Evolutionary conservation across 2,113 vertebrate species (phyloP).

Genomic region (Chionis minor): DNA sequence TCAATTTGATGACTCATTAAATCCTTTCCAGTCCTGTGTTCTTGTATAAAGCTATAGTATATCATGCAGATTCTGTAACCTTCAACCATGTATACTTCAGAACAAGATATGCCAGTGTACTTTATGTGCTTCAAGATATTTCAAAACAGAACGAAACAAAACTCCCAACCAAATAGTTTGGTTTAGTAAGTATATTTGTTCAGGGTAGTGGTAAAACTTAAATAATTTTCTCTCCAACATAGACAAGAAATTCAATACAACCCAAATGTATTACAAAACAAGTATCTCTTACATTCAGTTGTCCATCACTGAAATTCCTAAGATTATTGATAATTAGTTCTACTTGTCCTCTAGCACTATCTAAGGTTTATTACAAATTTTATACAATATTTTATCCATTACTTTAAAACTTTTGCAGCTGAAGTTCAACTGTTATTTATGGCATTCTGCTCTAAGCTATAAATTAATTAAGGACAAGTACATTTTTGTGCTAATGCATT

Average conservation of each 20-base stretch:
- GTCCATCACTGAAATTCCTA: constrained; percentile 54
- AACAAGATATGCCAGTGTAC: not conserved
- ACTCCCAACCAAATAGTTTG: not conserved
- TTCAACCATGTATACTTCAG: not conserved
- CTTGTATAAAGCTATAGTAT: not conserved
- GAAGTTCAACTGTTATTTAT: constrained; percentile 47
- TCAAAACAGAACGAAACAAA: not conserved
- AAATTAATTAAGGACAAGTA: constrained; percentile 56
- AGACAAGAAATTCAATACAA: not conserved
- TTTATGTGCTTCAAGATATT: not conserved
- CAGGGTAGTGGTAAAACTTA: not conserved
- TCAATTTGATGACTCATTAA: not conserved
- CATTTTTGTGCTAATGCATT: constrained; percentile 38
- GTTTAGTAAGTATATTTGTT: not conserved
- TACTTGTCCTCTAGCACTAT: constrained; percentile 36
- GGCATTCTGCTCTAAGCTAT: constrained; percentile 35
- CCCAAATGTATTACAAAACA: constrained; percentile 26
- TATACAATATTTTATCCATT: not conserved
- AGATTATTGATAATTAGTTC: constrained; percentile 70
- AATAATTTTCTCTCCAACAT: not conserved
- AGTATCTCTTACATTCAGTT: constrained; percentile 44
- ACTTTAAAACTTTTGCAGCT: constrained; percentile 5
- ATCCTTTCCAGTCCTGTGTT: not conserved
- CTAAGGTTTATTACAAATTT: not conserved
- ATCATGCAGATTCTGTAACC: not conserved